Conservation (phyloP, 2,797 vertebrate genomes). For the Hozukius guyotensis region DNA sequence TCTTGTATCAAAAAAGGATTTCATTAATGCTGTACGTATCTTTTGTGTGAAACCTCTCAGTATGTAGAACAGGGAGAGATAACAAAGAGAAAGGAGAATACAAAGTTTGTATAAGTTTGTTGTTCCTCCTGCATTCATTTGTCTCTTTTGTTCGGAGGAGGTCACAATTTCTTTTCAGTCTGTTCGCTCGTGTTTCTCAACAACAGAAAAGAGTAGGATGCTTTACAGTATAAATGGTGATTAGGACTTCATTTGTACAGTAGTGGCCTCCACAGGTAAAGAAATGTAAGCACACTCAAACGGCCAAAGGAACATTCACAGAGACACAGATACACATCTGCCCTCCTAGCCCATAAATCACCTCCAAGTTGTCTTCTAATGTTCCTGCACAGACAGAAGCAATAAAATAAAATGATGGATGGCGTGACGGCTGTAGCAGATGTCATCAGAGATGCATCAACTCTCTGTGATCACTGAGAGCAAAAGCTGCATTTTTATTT, state of each 20-base stretch:
- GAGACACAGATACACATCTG: background rate
- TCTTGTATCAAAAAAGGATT: background rate
- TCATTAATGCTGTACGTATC: background rate
- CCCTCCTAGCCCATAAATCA: slow-evolving; percentile 12
- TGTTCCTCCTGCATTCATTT: slow-evolving; percentile 1
- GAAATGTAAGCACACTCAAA: background rate
- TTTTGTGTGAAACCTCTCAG: slow-evolving; percentile 3
- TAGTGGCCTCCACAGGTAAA: slow-evolving; percentile 5
- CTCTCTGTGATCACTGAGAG: slow-evolving; percentile 17
- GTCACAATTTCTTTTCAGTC: background rate
- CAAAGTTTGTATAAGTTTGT: background rate
- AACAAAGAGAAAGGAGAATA: background rate
- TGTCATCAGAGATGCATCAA: slow-evolving; percentile 33
- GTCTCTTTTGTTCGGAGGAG: background rate
- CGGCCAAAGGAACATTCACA: background rate
- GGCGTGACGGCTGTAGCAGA: slow-evolving; percentile 9
- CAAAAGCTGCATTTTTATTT: slow-evolving; percentile 26
- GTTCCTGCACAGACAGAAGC: background rate
- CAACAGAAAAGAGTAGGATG: too few relatives aligned
- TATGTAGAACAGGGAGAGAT: background rate
- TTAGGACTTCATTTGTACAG: background rate
- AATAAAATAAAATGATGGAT: slow-evolving; percentile 27
- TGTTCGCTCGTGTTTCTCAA: background rate
- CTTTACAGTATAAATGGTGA: background rate
- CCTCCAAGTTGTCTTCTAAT: background rate